Evolutionary conservation across 2,113 vertebrate species (phyloP).

Genomic region (Struthidea cinerea): DNA sequence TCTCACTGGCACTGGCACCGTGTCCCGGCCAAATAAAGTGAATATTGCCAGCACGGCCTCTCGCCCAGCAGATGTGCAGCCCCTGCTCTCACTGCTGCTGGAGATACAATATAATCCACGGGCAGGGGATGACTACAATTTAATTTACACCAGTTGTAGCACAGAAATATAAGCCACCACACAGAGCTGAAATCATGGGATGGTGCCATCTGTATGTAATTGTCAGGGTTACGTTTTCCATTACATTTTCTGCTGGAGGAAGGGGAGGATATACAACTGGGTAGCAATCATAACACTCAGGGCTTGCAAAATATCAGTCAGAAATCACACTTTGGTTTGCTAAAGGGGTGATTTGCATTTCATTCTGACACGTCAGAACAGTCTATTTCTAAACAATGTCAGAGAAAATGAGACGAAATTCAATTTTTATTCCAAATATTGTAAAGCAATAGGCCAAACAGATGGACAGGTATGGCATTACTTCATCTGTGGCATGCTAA

Average conservation of each 20-base stretch:
- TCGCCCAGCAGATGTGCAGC: neutral
- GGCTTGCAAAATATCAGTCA: conserved; percentile 42
- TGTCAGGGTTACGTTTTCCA: conserved; percentile 58
- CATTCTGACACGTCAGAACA: conserved; percentile 42
- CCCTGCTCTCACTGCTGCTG: neutral
- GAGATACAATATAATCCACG: neutral
- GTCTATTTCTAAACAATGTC: conserved; percentile 66
- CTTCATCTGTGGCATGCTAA: conserved; percentile 59
- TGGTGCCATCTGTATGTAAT: conserved; percentile 57
- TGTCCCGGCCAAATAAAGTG: neutral
- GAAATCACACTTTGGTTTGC: conserved; percentile 20
- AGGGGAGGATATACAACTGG: conserved; percentile 24
- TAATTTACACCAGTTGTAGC: conserved; percentile 46
- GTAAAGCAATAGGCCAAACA: conserved; percentile 62
- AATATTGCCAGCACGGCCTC: neutral
- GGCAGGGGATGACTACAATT: conserved; percentile 3
- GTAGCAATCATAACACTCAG: conserved; percentile 48
- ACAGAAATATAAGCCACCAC: conserved; percentile 34
- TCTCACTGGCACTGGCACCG: neutral
- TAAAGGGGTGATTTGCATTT: conserved; percentile 53
- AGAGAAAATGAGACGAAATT: conserved; percentile 53
- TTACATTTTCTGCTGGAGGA: conserved; percentile 45
- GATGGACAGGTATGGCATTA: conserved; percentile 69
- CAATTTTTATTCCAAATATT: conserved; percentile 62
- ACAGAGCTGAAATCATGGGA: conserved; percentile 17